These are phyloP conservation scores for Scrobipalpa atriplicella DNA, from an alignment of 2,888 invertebrate genomes.

Conservation along the genomic window DNA sequence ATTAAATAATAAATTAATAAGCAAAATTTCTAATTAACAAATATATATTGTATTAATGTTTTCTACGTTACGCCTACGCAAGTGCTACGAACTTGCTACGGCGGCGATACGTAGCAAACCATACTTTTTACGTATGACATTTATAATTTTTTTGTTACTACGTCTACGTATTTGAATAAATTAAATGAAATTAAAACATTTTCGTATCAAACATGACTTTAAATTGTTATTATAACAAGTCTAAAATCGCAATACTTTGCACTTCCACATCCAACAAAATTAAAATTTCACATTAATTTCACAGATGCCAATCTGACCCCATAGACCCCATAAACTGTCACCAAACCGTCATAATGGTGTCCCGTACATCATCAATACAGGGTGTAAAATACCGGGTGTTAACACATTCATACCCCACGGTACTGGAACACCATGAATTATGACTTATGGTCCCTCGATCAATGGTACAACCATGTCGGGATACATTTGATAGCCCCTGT, in stretches of 20 bases:
- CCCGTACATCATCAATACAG: conserved; percentile 12
- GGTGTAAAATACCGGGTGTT: conserved; percentile 11
- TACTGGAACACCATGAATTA: conserved; percentile 67
- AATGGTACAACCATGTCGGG: conserved; percentile 36
- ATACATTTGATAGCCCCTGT: conserved; percentile 69
- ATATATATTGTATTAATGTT: neutral
- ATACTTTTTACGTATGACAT: neutral
- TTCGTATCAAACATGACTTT: no score
- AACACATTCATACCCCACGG: conserved; percentile 21
- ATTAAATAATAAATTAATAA: no score
- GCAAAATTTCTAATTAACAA: neutral
- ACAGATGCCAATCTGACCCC: conserved; percentile 23
- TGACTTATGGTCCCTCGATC: conserved; percentile 62
- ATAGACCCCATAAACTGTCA: conserved; percentile 2
- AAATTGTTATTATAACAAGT: no score
- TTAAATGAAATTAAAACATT: no score
- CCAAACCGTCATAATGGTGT: conserved; percentile 16
- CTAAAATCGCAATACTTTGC: neutral
- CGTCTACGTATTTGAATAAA: no score
- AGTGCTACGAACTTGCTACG: conserved; percentile 6
- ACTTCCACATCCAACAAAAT: conserved; percentile 10
- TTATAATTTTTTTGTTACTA: no score
- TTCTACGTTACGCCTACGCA: neutral
- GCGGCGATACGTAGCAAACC: neutral
- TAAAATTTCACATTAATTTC: conserved; percentile 23